These are phyloP conservation scores for Ceryle rudis DNA, from an alignment of 2,797 vertebrate species.

Conservation along the genomic window DNA sequence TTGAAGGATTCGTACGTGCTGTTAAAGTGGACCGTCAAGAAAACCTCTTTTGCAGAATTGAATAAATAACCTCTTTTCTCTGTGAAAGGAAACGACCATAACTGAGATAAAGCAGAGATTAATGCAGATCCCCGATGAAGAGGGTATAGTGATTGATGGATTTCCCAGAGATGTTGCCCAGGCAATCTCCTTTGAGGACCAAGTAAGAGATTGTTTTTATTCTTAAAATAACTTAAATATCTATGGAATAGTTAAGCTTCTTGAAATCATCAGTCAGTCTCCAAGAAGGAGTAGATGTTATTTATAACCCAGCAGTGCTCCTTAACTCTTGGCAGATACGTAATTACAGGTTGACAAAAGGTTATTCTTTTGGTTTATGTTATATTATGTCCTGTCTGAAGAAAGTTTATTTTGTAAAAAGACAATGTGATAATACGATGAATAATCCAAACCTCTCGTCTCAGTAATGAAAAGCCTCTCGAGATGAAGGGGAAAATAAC, in stretches of 20 bases:
- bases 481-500: not conserved
- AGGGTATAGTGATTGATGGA: constrained; percentile 95
- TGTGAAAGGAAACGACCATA: constrained; percentile 94
- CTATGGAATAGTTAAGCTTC: not conserved
- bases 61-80: constrained; percentile 27
- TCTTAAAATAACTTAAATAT: constrained; percentile 23
- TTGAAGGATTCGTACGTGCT: not conserved
- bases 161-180: constrained; percentile 97
- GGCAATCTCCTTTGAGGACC: constrained; percentile 97
- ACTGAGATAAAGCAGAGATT: constrained; percentile 98
- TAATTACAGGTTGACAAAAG: not conserved
- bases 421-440: not conserved
- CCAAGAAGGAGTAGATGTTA: not conserved
- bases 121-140: constrained; percentile 97
- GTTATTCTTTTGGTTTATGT: not conserved
- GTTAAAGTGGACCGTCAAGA: not conserved
- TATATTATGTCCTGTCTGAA: not conserved
- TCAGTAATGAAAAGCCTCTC: not conserved
- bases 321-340: not conserved
- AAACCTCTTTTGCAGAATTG: not conserved
- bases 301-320: not conserved
- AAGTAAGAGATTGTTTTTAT: constrained; percentile 83
- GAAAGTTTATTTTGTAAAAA: not conserved
- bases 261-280: not conserved
- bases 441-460: not conserved